phyloP scores from a whole-genome alignment of 2,888 invertebrate species.

The Epinotia nisella region DNA sequence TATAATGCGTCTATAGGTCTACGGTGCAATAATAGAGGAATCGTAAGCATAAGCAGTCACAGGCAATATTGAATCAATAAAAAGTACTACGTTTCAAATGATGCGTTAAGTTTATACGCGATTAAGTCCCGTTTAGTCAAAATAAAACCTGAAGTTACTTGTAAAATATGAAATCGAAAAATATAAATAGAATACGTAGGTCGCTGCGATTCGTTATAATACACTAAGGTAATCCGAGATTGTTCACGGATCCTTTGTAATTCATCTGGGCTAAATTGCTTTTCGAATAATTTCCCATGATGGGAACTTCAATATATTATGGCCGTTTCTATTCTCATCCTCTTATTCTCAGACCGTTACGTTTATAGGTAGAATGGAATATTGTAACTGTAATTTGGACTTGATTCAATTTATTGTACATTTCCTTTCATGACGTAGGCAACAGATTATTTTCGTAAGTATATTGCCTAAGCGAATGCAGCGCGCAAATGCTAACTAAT shows the following conservation, averaged over 20 bases:
- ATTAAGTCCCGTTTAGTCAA: no score
- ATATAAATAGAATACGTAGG: slow-evolving; percentile 17
- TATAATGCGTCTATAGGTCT: no score
- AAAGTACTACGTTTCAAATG: no score
- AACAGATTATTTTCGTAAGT: no score
- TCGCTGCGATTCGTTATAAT: slow-evolving; percentile 23
- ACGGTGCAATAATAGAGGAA: no score
- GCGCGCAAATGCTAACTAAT: no score
- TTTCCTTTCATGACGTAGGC: background rate
- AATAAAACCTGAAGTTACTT: no score
- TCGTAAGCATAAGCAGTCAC: no score
- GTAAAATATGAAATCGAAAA: background rate
- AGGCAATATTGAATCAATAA: no score
- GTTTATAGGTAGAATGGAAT: slow-evolving; percentile 1
- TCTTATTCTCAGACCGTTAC: slow-evolving; percentile 12
- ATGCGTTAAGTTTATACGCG: no score
- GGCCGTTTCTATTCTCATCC: slow-evolving; percentile 14
- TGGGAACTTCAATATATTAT: slow-evolving; percentile 27
- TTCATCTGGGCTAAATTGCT: slow-evolving; percentile 53
- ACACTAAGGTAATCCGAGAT: slow-evolving; percentile 39
- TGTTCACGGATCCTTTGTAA: slow-evolving; percentile 45
- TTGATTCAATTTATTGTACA: slow-evolving; percentile 10
- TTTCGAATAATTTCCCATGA: slow-evolving; percentile 50
- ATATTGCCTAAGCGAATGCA: no score
- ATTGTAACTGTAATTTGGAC: slow-evolving; percentile 2